These are phyloP conservation scores for Danio kyathit DNA, from an alignment of 2,797 vertebrate species.

Conservation along the genomic window DNA sequence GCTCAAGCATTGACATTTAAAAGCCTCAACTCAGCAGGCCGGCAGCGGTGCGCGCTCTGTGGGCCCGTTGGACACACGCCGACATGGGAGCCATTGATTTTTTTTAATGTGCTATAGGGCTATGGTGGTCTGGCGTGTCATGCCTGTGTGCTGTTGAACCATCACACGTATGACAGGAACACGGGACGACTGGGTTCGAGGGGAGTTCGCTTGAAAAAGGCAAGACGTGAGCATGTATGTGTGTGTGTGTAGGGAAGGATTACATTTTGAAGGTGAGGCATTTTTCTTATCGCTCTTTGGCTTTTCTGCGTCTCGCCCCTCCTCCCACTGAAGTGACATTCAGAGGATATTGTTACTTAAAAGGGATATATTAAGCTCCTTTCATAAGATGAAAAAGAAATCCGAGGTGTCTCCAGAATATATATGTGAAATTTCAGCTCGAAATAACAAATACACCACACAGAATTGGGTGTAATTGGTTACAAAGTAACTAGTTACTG, in stretches of 20 bases:
- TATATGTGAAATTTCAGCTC: too few relatives aligned
- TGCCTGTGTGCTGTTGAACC: constrained; percentile 36
- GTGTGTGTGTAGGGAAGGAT: constrained; percentile 1
- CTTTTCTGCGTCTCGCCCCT: constrained; percentile 52
- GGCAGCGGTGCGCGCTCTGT: constrained; percentile 24
- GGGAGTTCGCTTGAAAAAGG: constrained; percentile 19
- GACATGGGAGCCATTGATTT: constrained; percentile 41
- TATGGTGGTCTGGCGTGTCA: constrained; percentile 29
- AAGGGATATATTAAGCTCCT: too few relatives aligned
- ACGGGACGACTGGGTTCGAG: constrained; percentile 19
- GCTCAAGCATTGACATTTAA: constrained; percentile 80
- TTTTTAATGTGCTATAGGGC: constrained; percentile 19
- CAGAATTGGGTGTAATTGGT: too few relatives aligned
- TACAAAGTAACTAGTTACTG: too few relatives aligned
- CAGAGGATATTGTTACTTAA: constrained; percentile 65
- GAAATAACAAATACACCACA: too few relatives aligned
- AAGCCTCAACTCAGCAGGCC: constrained; percentile 71
- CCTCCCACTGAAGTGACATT: constrained; percentile 57
- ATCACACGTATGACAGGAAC: constrained; percentile 38
- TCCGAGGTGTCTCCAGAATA: too few relatives aligned
- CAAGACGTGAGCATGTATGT: constrained; percentile 17
- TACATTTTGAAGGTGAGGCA: constrained; percentile 28
- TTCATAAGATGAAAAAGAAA: too few relatives aligned
- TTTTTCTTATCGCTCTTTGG: constrained; percentile 59
- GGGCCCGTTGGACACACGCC: constrained; percentile 39